Evolutionary conservation across 2,113 vertebrate species (phyloP).

Genomic region (Peromyscus leucopus): DNA sequence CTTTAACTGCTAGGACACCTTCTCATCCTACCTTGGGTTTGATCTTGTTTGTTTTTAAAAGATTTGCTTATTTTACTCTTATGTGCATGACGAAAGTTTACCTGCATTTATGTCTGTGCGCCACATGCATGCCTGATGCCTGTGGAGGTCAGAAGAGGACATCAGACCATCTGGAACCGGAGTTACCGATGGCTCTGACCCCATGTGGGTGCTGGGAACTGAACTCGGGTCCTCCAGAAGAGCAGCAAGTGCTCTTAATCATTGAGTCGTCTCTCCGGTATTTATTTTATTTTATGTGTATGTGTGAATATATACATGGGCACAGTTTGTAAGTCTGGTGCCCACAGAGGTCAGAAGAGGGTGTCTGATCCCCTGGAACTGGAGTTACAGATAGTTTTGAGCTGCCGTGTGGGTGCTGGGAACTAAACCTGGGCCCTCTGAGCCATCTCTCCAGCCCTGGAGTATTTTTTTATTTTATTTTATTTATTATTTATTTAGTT

Average conservation of each 20-base stretch:
- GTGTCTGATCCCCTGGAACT: background rate
- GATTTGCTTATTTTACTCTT: background rate
- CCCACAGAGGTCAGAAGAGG: background rate
- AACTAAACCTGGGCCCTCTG: background rate
- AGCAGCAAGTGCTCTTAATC: background rate
- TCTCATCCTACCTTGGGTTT: background rate
- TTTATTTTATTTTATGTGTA: background rate
- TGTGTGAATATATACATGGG: background rate
- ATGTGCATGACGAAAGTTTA: background rate
- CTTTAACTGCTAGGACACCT: background rate
- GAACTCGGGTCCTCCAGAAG: background rate
- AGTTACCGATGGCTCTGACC: background rate
- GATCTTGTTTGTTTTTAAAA: background rate
- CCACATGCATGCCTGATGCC: background rate
- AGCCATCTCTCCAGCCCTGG: background rate
- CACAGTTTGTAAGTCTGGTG: background rate
- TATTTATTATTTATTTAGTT: background rate
- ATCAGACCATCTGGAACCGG: background rate
- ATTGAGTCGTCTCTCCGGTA: background rate
- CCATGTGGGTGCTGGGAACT: background rate
- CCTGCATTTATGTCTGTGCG: background rate
- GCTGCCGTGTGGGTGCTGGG: background rate
- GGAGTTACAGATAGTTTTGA: background rate
- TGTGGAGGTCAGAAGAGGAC: background rate
- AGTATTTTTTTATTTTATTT: background rate